Base-by-base conservation (phyloP, 2,888 invertebrate species). In the Clistopyga incitator region DNA sequence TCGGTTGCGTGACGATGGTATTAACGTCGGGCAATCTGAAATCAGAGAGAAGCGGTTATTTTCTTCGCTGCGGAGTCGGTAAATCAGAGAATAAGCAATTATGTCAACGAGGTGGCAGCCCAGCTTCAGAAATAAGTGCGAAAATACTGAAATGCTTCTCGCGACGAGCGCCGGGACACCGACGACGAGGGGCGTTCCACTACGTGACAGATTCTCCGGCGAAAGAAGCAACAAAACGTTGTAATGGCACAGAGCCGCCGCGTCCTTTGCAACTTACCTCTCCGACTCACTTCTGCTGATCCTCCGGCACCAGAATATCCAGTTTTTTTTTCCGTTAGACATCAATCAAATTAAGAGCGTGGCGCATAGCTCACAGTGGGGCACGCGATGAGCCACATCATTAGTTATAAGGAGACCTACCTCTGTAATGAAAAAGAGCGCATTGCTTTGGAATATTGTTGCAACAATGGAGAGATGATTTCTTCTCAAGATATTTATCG, bases 261-360 rank as follows among this genome's bases (percentile, higher is more conserved):
- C 42, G 65, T 64, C 45, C 80, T 64, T 67, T 65, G 56, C 54
- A 52, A 76, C 75, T 67, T 78, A 74, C 81, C 50, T 74, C 71
- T 75, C 59, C 56, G 56, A 47, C 65, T 47, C 65, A 54, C 20
- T 29, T 52, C 34, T 54, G 52, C 71, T 70, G 50, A 56, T 50
- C 20, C 71, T 77, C 75, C 10, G 38, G 10, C 74, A 82, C 85
- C 68, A 47, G 83, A 81, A 52, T 64, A 72, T 86, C 86, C 81
- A 74, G 86, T 86, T 86, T 84, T 86, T 86, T 84, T 84, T 75
- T 64, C 70, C 65, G 61, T 38, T 50, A 68, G 64, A 52, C 78
- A 82, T 86, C 84, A 79, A 86, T 86, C 83, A 83, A 84, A 83
- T 86, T 83, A 84, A 82, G 77, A 77, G 74, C 74, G 47, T 71